Evolutionary conservation across 1,140 invertebrate genomes (phyloP).

Genomic region (Drosophila melanogaster): DNA sequence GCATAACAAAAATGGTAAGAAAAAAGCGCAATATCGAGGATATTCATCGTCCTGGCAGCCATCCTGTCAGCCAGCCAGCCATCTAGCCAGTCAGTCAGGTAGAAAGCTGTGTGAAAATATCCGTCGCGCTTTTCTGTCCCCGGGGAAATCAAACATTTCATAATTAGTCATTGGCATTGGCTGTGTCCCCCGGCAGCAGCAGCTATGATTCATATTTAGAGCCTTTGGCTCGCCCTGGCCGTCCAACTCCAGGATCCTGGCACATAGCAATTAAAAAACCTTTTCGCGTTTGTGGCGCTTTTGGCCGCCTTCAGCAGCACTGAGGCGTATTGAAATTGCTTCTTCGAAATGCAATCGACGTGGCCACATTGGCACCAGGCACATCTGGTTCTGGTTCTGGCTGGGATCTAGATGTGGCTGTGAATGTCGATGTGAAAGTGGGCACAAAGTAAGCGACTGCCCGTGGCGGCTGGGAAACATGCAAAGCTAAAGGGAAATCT

Average conservation of each 20-base stretch:
- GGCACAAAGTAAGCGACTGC: slow-evolving; percentile 71
- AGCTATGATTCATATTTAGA: slow-evolving; percentile 72
- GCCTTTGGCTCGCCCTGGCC: slow-evolving; percentile 29
- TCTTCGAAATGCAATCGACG: slow-evolving; percentile 75
- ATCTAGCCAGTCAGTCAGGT: slow-evolving; percentile 36
- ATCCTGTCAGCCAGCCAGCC: slow-evolving; percentile 38
- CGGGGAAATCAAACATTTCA: slow-evolving; percentile 84
- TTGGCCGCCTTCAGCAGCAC: slow-evolving; percentile 54
- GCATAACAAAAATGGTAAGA: slow-evolving; percentile 27
- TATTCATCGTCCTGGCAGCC: slow-evolving; percentile 48
- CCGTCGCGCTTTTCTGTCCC: slow-evolving; percentile 69
- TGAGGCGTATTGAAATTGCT: slow-evolving; percentile 80
- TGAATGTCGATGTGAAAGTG: background rate
- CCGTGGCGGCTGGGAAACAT: slow-evolving; percentile 67
- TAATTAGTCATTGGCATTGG: slow-evolving; percentile 83
- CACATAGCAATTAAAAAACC: slow-evolving; percentile 79
- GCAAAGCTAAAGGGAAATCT: slow-evolving; percentile 80
- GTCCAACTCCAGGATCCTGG: slow-evolving; percentile 19
- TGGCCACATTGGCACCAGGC: slow-evolving; percentile 48
- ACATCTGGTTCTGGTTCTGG: slow-evolving; percentile 8
- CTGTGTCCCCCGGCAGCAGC: slow-evolving; percentile 46
- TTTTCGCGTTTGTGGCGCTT: slow-evolving; percentile 66
- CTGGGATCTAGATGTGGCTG: background rate
- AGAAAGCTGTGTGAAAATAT: slow-evolving; percentile 66
- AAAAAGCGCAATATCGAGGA: slow-evolving; percentile 66